Evolutionary conservation across 2,113 vertebrate genomes (phyloP).

Genomic region (Ascaphus truei): DNA sequence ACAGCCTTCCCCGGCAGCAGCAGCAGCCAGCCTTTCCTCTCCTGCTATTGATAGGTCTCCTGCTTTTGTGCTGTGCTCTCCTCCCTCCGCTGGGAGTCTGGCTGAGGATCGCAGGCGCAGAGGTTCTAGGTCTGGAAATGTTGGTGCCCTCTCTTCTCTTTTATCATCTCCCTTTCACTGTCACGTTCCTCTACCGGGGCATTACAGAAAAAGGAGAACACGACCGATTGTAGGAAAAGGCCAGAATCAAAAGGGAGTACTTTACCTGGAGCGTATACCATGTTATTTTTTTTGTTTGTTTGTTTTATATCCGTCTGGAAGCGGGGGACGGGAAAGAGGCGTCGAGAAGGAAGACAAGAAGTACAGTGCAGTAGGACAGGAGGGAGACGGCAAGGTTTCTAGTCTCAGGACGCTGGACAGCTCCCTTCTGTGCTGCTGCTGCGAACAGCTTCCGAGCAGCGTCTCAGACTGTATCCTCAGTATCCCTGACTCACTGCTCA

Average conservation of each 20-base stretch:
- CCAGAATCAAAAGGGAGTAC: constrained; percentile 24
- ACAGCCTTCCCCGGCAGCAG: not conserved
- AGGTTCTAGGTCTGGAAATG: constrained; percentile 5
- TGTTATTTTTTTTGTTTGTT: no score
- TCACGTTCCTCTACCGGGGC: not conserved
- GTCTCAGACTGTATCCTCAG: constrained; percentile 1
- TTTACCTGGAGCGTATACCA: constrained; percentile 75
- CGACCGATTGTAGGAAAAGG: constrained; percentile 2
- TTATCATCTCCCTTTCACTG: constrained; percentile 2
- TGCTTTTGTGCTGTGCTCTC: constrained; percentile 5
- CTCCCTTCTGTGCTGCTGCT: constrained; percentile 20
- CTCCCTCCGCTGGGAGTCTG: constrained; percentile 17
- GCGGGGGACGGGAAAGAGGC: not conserved
- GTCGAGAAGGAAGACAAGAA: not conserved
- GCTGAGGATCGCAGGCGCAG: not conserved
- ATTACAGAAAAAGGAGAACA: not conserved
- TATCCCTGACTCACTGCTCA: constrained; percentile 34
- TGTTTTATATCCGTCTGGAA: constrained; percentile 32
- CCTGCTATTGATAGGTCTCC: not conserved
- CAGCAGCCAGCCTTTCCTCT: not conserved
- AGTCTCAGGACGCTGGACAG: constrained; percentile 51
- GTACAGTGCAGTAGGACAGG: not conserved
- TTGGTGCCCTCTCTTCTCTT: not conserved
- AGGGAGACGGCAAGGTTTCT: not conserved
- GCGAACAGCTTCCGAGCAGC: not conserved